Base-by-base conservation (phyloP, 2,888 invertebrate species). In the Alsophila aescularia region DNA sequence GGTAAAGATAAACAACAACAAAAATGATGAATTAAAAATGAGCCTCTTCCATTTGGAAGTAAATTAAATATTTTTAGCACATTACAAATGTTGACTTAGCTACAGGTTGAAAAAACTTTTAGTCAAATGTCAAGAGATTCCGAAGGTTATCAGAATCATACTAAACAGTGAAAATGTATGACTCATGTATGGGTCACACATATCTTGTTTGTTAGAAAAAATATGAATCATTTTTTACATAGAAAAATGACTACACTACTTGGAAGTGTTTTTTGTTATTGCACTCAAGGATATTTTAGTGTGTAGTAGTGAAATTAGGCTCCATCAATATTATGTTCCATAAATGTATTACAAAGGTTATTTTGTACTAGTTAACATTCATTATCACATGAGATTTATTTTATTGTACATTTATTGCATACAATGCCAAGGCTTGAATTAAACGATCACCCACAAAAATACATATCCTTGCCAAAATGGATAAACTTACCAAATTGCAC, bases 331-430 rank as follows among this genome's bases (percentile, higher is more conserved):
- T 35, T 31, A 35, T 14, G 12, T 24, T 9, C 49, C 49, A 8
- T 35, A 63, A 9, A 16, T 42, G 21, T 34, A 57, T 54, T 65
- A 67, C 54, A 63, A 69, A 66, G 48, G 54, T 54, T 49, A 32
- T 35, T 35, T 6, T 29, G n/a, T 27, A 40, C 27, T 39, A 52
- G 41, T 14, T 13, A 18, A 24, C 36, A 35, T 52, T 31, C 9
- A n/a, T n/a, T 8, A 29, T 8, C 10, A n/a, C 3, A 29, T n/a
- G 10, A 8, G 3, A 29, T 29, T n/a, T 29, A n/a, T 29, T 29
- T 6, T 27, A 2, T 8, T 27, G 18, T 2, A 18, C 5, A 5
- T 18, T 4, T 4, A n/a, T n/a, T n/a, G n/a, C n/a, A n/a, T n/a
- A n/a, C n/a, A n/a, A n/a, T n/a, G n/a, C n/a, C n/a, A n/a, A n/a